Evolutionary conservation across 2,113 vertebrate species (phyloP).

Genomic region (Lamprologus tigripictilis): DNA sequence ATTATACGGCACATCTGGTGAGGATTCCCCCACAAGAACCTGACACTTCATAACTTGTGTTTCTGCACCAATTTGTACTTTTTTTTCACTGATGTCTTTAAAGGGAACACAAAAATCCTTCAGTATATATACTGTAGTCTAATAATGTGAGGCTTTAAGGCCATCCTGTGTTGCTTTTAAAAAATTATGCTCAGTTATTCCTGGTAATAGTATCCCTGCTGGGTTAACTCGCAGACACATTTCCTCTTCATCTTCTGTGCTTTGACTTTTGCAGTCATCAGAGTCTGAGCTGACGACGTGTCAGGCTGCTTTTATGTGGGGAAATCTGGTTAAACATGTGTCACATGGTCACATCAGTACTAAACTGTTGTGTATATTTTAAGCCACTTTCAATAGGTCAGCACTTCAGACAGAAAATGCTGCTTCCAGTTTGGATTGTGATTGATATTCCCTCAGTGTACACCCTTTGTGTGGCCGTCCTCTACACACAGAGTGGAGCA

Average conservation of each 20-base stretch:
- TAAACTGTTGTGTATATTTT: neutral
- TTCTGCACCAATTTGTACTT: neutral
- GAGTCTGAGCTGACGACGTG: neutral
- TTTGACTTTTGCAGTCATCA: neutral
- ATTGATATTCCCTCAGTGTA: neutral
- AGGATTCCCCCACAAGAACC: neutral
- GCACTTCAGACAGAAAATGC: accelerated
- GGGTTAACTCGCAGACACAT: neutral
- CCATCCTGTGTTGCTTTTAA: neutral
- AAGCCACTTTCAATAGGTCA: neutral
- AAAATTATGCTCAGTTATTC: neutral
- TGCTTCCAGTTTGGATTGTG: neutral
- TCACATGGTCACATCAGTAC: neutral
- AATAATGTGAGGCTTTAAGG: neutral
- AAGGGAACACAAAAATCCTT: neutral
- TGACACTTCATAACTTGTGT: neutral
- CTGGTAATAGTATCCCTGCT: neutral
- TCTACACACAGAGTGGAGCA: neutral
- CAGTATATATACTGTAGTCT: accelerated
- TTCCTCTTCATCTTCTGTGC: accelerated
- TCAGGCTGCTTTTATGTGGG: neutral
- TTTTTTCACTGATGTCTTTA: neutral
- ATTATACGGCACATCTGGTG: accelerated
- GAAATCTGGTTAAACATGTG: neutral
- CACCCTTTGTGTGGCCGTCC: neutral